Conservation (phyloP, 2,797 vertebrate species). For the Ateles fusciceps region DNA sequence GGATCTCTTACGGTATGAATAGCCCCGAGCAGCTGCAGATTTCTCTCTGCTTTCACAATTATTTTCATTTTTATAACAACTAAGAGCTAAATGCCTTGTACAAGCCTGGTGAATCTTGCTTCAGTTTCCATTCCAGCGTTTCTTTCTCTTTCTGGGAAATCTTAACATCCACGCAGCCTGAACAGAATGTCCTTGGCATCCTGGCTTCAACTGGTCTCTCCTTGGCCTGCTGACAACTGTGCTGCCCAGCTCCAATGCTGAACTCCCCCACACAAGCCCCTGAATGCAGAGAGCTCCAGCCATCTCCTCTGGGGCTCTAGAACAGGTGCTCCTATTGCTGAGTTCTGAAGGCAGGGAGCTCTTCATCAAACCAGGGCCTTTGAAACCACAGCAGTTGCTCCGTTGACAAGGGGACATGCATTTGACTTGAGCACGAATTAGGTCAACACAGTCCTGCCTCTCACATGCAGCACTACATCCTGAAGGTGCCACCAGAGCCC, state of each 20-base stretch:
- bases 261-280: neutral
- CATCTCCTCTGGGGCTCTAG: neutral
- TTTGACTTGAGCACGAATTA: neutral
- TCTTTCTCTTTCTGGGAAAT: conserved; percentile 76
- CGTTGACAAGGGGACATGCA: neutral
- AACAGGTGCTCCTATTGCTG: conserved; percentile 59
- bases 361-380: neutral
- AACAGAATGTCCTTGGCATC: conserved; percentile 74
- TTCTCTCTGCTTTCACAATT: conserved; percentile 88
- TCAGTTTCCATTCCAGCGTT: conserved; percentile 77
- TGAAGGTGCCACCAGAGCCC: neutral
- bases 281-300: neutral
- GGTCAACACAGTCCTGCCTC: neutral
- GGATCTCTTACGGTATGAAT: conserved; percentile 89
- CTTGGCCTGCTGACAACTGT: conserved; percentile 6
- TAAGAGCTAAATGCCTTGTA: conserved; percentile 85
- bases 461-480: neutral
- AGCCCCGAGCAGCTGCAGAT: conserved; percentile 89
- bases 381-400: neutral
- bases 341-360: neutral
- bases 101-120: conserved; percentile 81
- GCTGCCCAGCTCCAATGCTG: neutral
- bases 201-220: conserved; percentile 55
- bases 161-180: conserved; percentile 68
- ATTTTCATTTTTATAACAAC: conserved; percentile 89